phyloP scores from a whole-genome alignment of 2,797 vertebrate genomes.

The Triplophysa bombifrons region DNA sequence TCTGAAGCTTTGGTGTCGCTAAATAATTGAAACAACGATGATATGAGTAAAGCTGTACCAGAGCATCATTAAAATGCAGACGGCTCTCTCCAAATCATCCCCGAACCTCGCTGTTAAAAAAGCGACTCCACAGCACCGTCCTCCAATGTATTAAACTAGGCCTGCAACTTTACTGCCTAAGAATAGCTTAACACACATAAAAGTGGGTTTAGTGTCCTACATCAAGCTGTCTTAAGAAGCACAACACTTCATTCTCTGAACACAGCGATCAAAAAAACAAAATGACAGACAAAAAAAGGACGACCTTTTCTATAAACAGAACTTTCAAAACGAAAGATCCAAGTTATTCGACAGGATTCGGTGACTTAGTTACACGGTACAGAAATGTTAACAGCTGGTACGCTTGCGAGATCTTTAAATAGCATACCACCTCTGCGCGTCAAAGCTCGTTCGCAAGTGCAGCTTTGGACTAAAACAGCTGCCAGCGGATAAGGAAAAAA shows the following conservation, averaged over 20 bases:
- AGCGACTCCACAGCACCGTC: conserved; percentile 3
- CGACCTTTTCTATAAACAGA: conserved; percentile 23
- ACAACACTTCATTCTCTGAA: conserved; percentile 26
- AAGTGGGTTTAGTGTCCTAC: conserved; percentile 51
- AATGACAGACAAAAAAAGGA: conserved; percentile 7
- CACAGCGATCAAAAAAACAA: conserved; percentile 2
- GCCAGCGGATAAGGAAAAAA: conserved; percentile 51
- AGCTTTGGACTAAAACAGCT: conserved; percentile 58
- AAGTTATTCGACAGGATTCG: conserved; percentile 52
- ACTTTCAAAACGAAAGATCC: conserved; percentile 61
- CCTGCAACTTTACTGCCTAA: conserved; percentile 48
- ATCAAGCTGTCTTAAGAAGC: conserved; percentile 27
- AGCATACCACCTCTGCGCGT: conserved; percentile 59
- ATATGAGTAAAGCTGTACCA: neutral
- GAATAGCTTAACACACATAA: conserved; percentile 55
- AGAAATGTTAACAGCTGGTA: conserved; percentile 70
- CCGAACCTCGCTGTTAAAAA: conserved; percentile 4
- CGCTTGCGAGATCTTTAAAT: conserved; percentile 73
- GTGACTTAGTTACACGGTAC: conserved; percentile 69
- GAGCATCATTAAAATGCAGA: conserved; percentile 9
- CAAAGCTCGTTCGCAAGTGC: conserved; percentile 54
- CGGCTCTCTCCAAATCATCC: neutral
- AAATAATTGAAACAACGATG: conserved; percentile 14
- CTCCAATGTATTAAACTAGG: conserved; percentile 48
- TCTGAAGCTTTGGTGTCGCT: neutral